Percentiles rank a stretch among this genome's conserved stretches.
Evolutionary conservation across 64 coral and sea anemone species (phyloP).

Genomic region (Trachythela sp.): DNA sequence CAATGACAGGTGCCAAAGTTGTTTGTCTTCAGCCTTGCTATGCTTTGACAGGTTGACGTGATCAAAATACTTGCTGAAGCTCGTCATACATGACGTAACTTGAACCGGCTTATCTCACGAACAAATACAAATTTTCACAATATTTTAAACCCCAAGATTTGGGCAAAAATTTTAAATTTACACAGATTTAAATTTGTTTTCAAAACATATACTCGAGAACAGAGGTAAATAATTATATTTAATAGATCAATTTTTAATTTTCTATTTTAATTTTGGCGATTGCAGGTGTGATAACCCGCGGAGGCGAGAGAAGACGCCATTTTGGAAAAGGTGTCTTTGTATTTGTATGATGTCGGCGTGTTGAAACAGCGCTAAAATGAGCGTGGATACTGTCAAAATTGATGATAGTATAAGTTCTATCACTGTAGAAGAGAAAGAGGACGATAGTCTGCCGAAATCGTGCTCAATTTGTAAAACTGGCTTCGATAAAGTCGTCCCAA

Average conservation of each 20-base stretch:
- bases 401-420: not conserved
- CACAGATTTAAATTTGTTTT: not conserved
- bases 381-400: not conserved
- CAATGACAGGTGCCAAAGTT: too few species aligned
- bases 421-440: not conserved
- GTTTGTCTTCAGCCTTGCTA: too few species aligned
- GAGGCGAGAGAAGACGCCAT: not conserved
- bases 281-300: not conserved
- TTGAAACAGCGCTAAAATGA: not conserved
- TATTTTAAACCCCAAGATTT: not conserved
- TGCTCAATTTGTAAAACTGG: not conserved
- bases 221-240: too few species aligned
- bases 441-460: not conserved
- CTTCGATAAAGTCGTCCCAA: constrained; percentile 42
- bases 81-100: too few species aligned
- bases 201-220: not conserved
- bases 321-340: not conserved
- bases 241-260: not conserved
- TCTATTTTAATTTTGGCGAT: not conserved
- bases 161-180: not conserved
- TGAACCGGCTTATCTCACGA: too few species aligned
- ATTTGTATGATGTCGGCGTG: not conserved
- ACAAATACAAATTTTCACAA: not conserved
- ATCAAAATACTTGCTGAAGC: too few species aligned
- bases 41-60: too few species aligned